Conservation (phyloP, 2,888 invertebrate species). For the Smittia aterrima region DNA sequence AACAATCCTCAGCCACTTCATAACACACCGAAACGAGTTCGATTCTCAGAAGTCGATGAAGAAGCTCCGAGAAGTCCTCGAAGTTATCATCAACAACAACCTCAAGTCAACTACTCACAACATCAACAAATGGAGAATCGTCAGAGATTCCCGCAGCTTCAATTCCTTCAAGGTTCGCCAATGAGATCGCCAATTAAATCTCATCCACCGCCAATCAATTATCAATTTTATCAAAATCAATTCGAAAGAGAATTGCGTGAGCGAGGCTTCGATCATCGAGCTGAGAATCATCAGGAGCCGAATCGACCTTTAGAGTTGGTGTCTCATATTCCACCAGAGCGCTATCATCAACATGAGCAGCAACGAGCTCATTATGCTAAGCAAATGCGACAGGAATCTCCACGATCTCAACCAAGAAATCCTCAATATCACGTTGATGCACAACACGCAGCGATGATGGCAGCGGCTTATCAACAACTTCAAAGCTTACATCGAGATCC, state of each 20-base stretch:
- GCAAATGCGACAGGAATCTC: neutral
- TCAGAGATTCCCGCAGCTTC: neutral
- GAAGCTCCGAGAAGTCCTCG: neutral
- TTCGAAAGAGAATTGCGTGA: conserved; percentile 20
- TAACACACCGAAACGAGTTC: neutral
- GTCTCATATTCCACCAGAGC: conserved; percentile 17
- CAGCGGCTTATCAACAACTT: conserved; percentile 26
- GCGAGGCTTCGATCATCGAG: conserved; percentile 3
- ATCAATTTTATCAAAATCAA: neutral
- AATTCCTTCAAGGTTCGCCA: neutral
- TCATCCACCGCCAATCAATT: neutral
- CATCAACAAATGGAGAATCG: neutral
- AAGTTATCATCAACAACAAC: neutral
- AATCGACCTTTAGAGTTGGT: conserved; percentile 21
- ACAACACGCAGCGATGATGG: neutral
- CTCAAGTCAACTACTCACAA: neutral
- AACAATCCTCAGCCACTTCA: neutral
- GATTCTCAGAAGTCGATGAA: neutral
- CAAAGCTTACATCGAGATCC: conserved; percentile 15
- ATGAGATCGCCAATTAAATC: conserved; percentile 17
- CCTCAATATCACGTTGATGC: neutral
- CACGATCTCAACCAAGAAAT: neutral
- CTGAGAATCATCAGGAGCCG: conserved; percentile 4
- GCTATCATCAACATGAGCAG: conserved; percentile 9
- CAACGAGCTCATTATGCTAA: neutral